Conservation (phyloP, 2,888 invertebrate species). For the Ecliptopera silaceata region DNA sequence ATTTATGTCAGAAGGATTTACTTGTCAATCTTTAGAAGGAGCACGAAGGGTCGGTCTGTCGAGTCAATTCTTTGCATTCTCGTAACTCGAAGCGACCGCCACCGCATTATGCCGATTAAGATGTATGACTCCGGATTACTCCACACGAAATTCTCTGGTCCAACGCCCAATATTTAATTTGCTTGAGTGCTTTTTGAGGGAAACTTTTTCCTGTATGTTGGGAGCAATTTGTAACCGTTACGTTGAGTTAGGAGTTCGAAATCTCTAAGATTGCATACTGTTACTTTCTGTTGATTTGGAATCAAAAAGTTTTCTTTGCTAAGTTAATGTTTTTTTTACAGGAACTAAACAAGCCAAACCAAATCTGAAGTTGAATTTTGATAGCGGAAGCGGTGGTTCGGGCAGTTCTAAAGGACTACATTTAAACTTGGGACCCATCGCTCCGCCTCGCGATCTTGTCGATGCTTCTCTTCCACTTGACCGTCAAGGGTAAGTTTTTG, state of each 20-base stretch:
- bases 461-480: constrained; percentile 92
- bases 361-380: constrained; percentile 89
- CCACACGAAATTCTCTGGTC: constrained; percentile 62
- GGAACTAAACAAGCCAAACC: constrained; percentile 83
- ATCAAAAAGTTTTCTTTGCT: constrained; percentile 8
- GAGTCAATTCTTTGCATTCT: constrained; percentile 56
- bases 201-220: constrained; percentile 71
- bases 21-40: constrained; percentile 59
- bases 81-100: constrained; percentile 70
- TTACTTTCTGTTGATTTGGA: constrained; percentile 39
- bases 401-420: constrained; percentile 83
- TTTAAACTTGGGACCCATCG: constrained; percentile 87
- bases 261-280: constrained; percentile 54
- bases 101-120: constrained; percentile 80
- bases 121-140: constrained; percentile 74
- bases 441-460: constrained; percentile 88
- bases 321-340: constrained; percentile 49
- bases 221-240: constrained; percentile 78
- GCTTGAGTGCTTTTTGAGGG: constrained; percentile 78
- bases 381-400: constrained; percentile 76
- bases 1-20: constrained; percentile 56
- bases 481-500: constrained; percentile 89
- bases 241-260: constrained; percentile 69
- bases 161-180: constrained; percentile 79
- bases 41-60: constrained; percentile 72